Evolutionary conservation across 2,797 vertebrate genomes (phyloP).

Genomic region (Atherinosoma microstoma): DNA sequence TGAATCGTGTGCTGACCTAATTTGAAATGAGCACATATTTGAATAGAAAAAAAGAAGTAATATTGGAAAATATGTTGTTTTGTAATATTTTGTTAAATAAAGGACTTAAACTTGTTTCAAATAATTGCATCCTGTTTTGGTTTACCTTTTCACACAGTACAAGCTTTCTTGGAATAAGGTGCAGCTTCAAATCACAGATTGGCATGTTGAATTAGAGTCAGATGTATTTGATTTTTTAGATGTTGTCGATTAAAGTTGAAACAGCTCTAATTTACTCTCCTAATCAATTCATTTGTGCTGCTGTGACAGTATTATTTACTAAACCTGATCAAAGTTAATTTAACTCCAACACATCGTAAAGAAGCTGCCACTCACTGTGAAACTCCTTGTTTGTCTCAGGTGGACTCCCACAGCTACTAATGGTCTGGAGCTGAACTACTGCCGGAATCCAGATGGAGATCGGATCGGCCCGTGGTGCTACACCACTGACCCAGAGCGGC

Average conservation of each 20-base stretch:
- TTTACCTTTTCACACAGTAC: neutral
- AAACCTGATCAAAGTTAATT: neutral
- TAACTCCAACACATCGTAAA: neutral
- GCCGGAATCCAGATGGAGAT: slow-evolving; percentile 93
- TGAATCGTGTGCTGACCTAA: too few relatives aligned
- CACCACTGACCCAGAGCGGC: slow-evolving; percentile 85
- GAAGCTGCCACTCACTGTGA: neutral
- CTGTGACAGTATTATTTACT: neutral
- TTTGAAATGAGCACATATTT: too few relatives aligned
- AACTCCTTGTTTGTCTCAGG: slow-evolving; percentile 69
- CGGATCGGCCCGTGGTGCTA: slow-evolving; percentile 94
- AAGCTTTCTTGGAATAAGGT: neutral
- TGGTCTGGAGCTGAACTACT: slow-evolving; percentile 93
- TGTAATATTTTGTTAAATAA: too few relatives aligned
- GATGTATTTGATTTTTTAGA: neutral
- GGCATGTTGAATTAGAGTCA: too few relatives aligned
- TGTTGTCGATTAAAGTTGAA: too few relatives aligned
- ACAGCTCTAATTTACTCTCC: neutral
- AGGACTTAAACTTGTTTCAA: neutral
- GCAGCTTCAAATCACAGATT: neutral
- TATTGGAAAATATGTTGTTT: too few relatives aligned
- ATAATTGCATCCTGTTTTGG: neutral
- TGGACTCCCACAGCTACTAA: slow-evolving; percentile 87
- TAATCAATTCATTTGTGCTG: neutral
- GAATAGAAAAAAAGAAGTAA: too few relatives aligned